These are phyloP conservation scores for Beroe ovata DNA, from an alignment of 37 sponge, comb jelly and placozoan genomes.

Conservation along the genomic window DNA sequence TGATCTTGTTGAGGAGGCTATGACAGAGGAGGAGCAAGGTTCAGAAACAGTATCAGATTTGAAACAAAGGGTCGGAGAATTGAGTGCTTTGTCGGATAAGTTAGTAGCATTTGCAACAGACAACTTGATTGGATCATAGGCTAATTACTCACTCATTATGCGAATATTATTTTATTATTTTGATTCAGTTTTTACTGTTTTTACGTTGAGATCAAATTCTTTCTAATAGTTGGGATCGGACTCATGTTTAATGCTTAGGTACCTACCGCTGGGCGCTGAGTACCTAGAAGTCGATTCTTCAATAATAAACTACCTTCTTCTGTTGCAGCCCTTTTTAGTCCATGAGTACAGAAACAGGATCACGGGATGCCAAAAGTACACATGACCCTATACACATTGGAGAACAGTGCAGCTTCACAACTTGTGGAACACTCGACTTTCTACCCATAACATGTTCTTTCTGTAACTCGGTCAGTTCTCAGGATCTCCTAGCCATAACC, in stretches of 20 bases:
- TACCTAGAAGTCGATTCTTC: not conserved
- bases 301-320: no score
- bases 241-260: no score
- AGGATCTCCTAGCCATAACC: no score
- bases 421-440: conserved; percentile 41
- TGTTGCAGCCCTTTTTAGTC: no score
- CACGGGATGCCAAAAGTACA: not conserved
- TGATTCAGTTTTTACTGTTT: no score
- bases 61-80: conserved; percentile 13
- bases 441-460: conserved; percentile 23
- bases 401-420: not conserved
- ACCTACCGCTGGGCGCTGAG: not conserved
- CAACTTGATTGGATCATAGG: conserved; percentile 27
- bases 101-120: conserved; percentile 31
- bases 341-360: not conserved
- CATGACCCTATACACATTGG: conserved; percentile 34
- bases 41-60: not conserved
- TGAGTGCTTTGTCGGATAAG: not conserved
- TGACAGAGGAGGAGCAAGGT: conserved; percentile 11
- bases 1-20: conserved; percentile 14
- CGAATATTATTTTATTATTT: no score
- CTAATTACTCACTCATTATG: no score
- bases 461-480: conserved; percentile 21
- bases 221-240: no score
- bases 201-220: no score